A percentile compares a stretch with the other conserved stretches of the same genome.
Evolutionary conservation across 2,888 invertebrate genomes (phyloP).

Genomic region (Dryobotodes eremita): DNA sequence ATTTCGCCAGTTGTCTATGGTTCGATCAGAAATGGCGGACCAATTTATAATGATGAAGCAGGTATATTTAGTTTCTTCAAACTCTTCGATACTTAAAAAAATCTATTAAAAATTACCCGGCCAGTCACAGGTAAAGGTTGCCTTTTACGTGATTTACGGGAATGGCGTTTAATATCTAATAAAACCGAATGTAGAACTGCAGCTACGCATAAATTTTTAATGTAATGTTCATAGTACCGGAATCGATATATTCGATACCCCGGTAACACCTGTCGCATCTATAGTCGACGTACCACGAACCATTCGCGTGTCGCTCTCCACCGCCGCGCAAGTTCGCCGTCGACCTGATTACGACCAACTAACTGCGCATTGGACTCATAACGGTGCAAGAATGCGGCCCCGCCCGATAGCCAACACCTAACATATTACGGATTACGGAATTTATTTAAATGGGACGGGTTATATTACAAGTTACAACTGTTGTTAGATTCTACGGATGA

Average conservation of each 20-base stretch:
- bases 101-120: too few species aligned
- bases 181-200: not conserved
- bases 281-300: conserved; percentile 59
- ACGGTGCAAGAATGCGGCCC: conserved; percentile 82
- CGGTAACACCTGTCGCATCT: conserved; percentile 33
- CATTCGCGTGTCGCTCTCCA: conserved; percentile 75
- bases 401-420: conserved; percentile 65
- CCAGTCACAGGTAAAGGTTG: not conserved
- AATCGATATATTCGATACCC: conserved; percentile 44
- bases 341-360: conserved; percentile 79
- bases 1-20: not conserved
- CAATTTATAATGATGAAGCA: not conserved
- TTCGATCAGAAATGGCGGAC: too few species aligned
- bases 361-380: conserved; percentile 85
- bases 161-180: not conserved
- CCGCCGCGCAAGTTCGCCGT: conserved; percentile 69
- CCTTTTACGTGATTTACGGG: not conserved
- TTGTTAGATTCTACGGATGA: conserved; percentile 35
- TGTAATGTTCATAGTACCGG: conserved; percentile 14
- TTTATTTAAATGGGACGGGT: conserved; percentile 65
- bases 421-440: conserved; percentile 62
- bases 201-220: not conserved
- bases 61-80: too few species aligned
- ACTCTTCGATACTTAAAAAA: not conserved
- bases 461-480: conserved; percentile 43